Evolutionary conservation across 2,113 vertebrate genomes (phyloP).

Genomic region (Struthio camelus): DNA sequence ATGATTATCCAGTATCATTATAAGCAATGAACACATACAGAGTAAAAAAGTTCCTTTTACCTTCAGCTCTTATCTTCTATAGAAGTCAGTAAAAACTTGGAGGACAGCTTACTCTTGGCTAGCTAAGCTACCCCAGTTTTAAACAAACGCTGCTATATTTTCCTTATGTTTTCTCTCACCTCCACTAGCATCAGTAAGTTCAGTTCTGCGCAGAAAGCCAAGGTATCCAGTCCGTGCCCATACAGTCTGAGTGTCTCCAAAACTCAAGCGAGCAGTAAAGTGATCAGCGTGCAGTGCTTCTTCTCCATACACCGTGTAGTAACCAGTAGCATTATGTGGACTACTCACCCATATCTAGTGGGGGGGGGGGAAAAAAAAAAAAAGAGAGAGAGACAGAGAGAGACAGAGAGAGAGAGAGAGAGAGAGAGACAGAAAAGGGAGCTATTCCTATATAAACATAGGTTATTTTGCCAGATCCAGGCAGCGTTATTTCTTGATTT

Average conservation of each 20-base stretch:
- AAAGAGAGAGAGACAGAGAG: too few species aligned
- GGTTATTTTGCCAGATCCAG: not conserved
- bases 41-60: not conserved
- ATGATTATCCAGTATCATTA: not conserved
- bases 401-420: too few species aligned
- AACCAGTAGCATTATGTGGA: slow-evolving; percentile 93
- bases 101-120: not conserved
- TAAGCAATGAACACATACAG: not conserved
- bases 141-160: too few species aligned
- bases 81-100: not conserved
- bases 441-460: not conserved
- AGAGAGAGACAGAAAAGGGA: not conserved
- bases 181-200: slow-evolving; percentile 94
- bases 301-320: slow-evolving; percentile 94
- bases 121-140: not conserved
- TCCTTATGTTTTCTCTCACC: slow-evolving; percentile 73
- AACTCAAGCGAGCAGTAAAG: slow-evolving; percentile 92
- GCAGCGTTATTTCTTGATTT: not conserved
- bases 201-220: slow-evolving; percentile 93
- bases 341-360: slow-evolving; percentile 94
- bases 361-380: not conserved
- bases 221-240: slow-evolving; percentile 97
- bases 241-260: slow-evolving; percentile 92
- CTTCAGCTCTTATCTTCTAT: not conserved
- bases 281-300: slow-evolving; percentile 93